These are phyloP conservation scores for Drosophila insularis DNA, from an alignment of 1,140 invertebrate genomes.

Conservation along the genomic window DNA sequence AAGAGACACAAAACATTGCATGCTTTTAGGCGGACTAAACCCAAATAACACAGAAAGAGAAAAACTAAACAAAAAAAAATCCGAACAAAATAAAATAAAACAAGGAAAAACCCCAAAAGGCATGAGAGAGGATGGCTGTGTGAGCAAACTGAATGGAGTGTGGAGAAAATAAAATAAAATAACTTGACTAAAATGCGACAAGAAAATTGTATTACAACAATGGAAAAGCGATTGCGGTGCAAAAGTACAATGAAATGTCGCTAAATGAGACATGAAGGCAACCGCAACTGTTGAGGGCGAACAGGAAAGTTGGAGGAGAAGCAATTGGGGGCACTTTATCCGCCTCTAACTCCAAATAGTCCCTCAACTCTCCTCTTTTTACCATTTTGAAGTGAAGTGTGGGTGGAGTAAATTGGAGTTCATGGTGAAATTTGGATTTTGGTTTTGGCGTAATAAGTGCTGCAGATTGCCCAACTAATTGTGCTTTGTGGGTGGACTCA, in stretches of 20 bases:
- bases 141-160: background rate
- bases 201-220: slow-evolving; percentile 80
- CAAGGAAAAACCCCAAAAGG: slow-evolving; percentile 58
- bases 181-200: slow-evolving; percentile 77
- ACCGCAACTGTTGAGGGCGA: slow-evolving; percentile 44
- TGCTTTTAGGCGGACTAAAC: slow-evolving; percentile 61
- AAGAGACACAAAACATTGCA: slow-evolving; percentile 71
- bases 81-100: slow-evolving; percentile 11
- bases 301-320: background rate
- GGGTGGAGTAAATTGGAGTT: slow-evolving; percentile 24
- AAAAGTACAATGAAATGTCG: slow-evolving; percentile 81
- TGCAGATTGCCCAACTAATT: slow-evolving; percentile 34
- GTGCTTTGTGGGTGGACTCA: slow-evolving; percentile 14
- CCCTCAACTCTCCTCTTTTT: background rate
- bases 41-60: slow-evolving; percentile 36
- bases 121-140: slow-evolving; percentile 31
- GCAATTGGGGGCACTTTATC: background rate
- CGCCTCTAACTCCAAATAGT: background rate
- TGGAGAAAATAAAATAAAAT: slow-evolving; percentile 57
- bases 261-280: slow-evolving; percentile 79
- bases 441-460: slow-evolving; percentile 21
- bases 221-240: slow-evolving; percentile 74
- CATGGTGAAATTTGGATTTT: slow-evolving; percentile 8
- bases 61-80: slow-evolving; percentile 24
- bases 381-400: slow-evolving; percentile 8